Evolutionary conservation across 2,113 vertebrate genomes (phyloP), one percentile per base, ranked within the genome.

Genomic region (Charadrius vociferus): DNA sequence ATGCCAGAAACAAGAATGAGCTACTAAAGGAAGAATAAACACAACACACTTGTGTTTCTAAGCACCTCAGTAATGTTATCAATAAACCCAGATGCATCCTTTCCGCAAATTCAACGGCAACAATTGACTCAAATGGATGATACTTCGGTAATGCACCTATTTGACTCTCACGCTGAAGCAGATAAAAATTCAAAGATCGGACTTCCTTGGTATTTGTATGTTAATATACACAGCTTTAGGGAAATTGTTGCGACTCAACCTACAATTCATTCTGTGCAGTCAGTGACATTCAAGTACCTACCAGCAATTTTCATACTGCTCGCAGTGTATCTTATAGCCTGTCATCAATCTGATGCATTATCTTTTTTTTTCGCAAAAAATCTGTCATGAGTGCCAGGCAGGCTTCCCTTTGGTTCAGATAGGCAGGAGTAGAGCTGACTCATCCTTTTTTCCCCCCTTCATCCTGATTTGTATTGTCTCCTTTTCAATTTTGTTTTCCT

Each of bases 181-280:
- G 92, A 90, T 96, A 90, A 97, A 94, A 95, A 96, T 82, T 70
- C 89, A 85, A 70, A 91, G 93, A 94, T 82, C 80, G 61, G 62
- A 55, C 81, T 82, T 80, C 71, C 77, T 93, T 73, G 84, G 84
- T 79, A 87, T 96, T 96, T 96, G 81, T 80, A 93, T 91, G 91
- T 87, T 95, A 94, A 95, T 94, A 77, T 47, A 19, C 74, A 58
- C 23, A 62, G 96, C 94, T 95, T 96, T 88, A 89, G 91, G 85
- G 89, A 93, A 95, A 91, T 94, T 80, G 80, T 68, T 91, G 89
- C 55, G 0, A 87, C 91, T 93, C 93, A 27, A 39, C 93, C 72
- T 65, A 55, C 83, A 87, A 91, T 95, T 92, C 94, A 85, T 45
- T 77, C 49, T 0, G 61, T 74, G 65, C 94, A 74, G 88, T 47